Base-by-base conservation (phyloP, 2,888 invertebrate genomes). In the Kuschelorhynchus macadamiae region DNA sequence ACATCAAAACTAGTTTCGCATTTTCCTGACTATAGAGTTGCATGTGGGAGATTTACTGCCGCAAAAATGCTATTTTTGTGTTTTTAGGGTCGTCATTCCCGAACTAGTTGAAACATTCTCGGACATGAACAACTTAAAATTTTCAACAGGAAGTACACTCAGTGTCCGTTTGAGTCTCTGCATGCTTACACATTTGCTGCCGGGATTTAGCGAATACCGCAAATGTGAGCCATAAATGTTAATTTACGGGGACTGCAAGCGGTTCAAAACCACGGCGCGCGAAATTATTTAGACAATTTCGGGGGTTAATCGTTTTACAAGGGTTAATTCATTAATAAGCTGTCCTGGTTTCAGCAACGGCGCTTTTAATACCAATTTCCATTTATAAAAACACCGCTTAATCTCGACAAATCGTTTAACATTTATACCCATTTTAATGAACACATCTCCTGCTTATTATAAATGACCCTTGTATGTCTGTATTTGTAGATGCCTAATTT, bases 281-380 rank as follows among this genome's bases (percentile, higher is more conserved):
- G 50, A 65, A 65, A 65, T 65, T 65, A 65, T 65, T 65, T 65
- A 56, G 64, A 57, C 64, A 39, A 65, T 57, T 65, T 65, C 50
- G 42, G 32, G 18, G 52, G 60, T 60, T 60, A 60, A 60, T 50
- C 61, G 52, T 52, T 52, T 61, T 42, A 47, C 21, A 49, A 55
- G 59, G 42, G 55, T 25, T 63, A 64, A 64, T 64, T 56, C 32
- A 55, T 64, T 64, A 52, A 56, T 64, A 49, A 56, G 49, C 39
- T n/a, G 14, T 12, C 41, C 32, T 12, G 33, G 33, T 20, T 33
- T 25, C 49, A 20, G 11, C 49, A 25, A 21, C 11, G 21, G 16
- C 7, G 46, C 49, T 25, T 49, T 49, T 49, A 20, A 49, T 49
- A n/a, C 17, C 20, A 20, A 21, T 20, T 49, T 17, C 7, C 44